phyloP scores from a whole-genome alignment of 2,113 vertebrate species.

The Poeciliopsis retropinna region DNA sequence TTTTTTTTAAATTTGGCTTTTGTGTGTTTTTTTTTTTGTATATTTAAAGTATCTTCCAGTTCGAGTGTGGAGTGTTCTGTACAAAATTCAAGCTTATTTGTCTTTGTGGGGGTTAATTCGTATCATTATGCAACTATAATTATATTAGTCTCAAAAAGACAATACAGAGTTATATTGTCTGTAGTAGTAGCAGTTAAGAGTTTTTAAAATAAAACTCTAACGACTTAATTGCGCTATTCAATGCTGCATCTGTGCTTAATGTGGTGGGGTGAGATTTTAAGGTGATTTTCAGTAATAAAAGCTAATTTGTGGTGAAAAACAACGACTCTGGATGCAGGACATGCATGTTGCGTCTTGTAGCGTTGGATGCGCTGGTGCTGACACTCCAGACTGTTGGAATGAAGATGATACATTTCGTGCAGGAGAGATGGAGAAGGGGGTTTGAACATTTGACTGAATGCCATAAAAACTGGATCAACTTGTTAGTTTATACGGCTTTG shows the following conservation, averaged over 20 bases:
- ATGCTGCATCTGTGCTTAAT: neutral
- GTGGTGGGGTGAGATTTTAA: neutral
- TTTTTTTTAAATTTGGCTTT: too few relatives aligned
- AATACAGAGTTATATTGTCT: neutral
- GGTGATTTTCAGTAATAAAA: slow-evolving; percentile 22
- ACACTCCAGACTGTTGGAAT: slow-evolving; percentile 40
- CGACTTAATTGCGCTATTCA: neutral
- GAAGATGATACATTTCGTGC: slow-evolving; percentile 30
- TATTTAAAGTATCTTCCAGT: too few relatives aligned
- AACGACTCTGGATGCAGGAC: slow-evolving; percentile 12
- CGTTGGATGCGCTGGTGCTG: slow-evolving; percentile 27
- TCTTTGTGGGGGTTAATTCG: too few relatives aligned
- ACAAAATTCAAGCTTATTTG: too few relatives aligned
- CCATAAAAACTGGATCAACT: slow-evolving; percentile 73
- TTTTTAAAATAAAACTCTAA: too few relatives aligned
- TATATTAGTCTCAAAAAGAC: too few relatives aligned
- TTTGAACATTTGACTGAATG: slow-evolving; percentile 44
- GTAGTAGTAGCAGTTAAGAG: too few relatives aligned
- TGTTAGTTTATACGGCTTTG: slow-evolving; percentile 48
- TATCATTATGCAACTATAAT: too few relatives aligned
- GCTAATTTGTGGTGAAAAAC: slow-evolving; percentile 31
- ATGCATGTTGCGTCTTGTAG: slow-evolving; percentile 55
- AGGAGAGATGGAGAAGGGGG: slow-evolving; percentile 16
- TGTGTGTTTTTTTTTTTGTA: too few relatives aligned
- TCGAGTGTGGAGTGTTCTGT: too few relatives aligned